These are phyloP conservation scores for Synergus laeviventris DNA, from an alignment of 2,888 invertebrate genomes.

Conservation along the genomic window DNA sequence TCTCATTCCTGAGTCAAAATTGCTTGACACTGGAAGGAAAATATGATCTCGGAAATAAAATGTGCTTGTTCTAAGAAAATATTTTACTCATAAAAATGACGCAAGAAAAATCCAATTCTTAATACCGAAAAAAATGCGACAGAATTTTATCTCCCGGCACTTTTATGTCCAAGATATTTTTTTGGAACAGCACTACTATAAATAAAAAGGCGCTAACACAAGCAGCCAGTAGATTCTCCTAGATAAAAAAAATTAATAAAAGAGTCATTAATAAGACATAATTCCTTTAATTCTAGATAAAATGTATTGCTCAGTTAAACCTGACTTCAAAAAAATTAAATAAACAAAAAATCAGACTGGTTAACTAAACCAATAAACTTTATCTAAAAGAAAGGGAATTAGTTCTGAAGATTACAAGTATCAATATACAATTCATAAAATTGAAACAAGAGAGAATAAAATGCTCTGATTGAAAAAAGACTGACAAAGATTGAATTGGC, in stretches of 20 bases:
- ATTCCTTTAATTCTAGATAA: background rate
- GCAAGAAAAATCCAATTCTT: slow-evolving; percentile 1
- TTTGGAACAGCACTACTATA: background rate
- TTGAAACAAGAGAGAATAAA: background rate
- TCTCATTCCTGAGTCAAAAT: slow-evolving; percentile 13
- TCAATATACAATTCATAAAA: background rate
- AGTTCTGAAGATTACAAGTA: background rate
- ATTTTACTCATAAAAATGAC: slow-evolving; percentile 8
- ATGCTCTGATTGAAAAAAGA: background rate
- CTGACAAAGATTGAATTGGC: background rate
- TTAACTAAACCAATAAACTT: background rate
- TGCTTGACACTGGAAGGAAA: slow-evolving; percentile 14
- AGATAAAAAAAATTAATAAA: background rate
- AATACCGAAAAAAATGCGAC: slow-evolving; percentile 26
- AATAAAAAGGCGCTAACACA: slow-evolving; percentile 29
- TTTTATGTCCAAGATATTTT: background rate
- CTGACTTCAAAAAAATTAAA: background rate
- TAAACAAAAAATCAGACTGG: background rate
- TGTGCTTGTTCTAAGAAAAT: background rate
- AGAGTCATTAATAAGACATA: background rate
- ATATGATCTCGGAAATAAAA: background rate
- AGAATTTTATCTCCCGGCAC: background rate
- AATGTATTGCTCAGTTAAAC: background rate
- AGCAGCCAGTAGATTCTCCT: slow-evolving; percentile 2
- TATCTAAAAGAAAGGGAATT: background rate